Evolutionary conservation across 2,113 vertebrate species (phyloP).

Genomic region (Chrysochloris asiatica): DNA sequence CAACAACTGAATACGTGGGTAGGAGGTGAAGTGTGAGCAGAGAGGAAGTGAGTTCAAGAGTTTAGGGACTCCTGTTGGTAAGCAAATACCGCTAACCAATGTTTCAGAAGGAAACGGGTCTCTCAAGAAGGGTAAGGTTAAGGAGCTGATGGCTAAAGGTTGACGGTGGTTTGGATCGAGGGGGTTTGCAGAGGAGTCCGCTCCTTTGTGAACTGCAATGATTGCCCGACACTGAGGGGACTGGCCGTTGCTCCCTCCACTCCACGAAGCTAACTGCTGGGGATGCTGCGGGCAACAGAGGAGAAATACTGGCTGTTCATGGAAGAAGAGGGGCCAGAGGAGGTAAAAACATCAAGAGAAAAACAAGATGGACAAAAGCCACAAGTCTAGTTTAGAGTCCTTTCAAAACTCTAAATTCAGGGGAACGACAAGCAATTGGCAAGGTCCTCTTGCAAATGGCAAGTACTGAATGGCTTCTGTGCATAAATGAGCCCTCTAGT

Average conservation of each 20-base stretch:
- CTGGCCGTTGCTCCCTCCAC: background rate
- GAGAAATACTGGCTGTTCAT: background rate
- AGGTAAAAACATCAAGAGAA: constrained; percentile 42
- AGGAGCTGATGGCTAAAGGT: background rate
- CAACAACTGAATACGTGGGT: background rate
- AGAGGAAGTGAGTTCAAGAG: background rate
- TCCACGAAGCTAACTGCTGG: constrained; percentile 43
- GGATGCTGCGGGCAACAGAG: constrained; percentile 71
- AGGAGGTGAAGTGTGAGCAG: background rate
- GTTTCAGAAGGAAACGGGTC: background rate
- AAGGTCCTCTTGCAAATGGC: background rate
- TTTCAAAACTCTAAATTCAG: constrained; percentile 56
- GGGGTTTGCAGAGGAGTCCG: constrained; percentile 47
- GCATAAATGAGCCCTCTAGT: background rate
- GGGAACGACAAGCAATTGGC: background rate
- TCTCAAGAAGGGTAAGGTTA: background rate
- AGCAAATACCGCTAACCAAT: background rate
- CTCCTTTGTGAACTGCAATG: constrained; percentile 43
- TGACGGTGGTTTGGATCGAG: background rate
- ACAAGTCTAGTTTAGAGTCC: constrained; percentile 16
- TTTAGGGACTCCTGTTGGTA: constrained; percentile 30
- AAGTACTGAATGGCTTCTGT: constrained; percentile 20
- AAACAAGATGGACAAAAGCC: constrained; percentile 2
- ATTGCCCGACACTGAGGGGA: constrained; percentile 46
- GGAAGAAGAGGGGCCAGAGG: background rate